Evolutionary conservation across 2,113 vertebrate species (phyloP).

Genomic region (Corydoras sp.): DNA sequence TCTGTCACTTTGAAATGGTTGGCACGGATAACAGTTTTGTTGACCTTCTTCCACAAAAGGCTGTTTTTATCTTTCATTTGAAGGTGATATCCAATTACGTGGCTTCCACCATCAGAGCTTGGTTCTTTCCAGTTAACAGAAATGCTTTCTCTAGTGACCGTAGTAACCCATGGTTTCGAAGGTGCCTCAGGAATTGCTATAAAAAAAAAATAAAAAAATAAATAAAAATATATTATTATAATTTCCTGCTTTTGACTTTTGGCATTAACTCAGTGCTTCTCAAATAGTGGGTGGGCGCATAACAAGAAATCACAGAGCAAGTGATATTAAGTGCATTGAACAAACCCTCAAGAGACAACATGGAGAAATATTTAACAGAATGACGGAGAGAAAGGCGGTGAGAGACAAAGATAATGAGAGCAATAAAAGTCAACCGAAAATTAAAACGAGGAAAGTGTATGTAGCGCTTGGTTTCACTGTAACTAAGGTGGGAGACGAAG

Average conservation of each 20-base stretch:
- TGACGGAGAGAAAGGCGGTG: too few species aligned
- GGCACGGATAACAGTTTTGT: conserved; percentile 87
- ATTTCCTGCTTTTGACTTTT: neutral
- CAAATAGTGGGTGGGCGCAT: too few species aligned
- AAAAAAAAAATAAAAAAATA: conserved; percentile 4
- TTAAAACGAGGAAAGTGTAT: too few species aligned
- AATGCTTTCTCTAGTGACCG: conserved; percentile 87
- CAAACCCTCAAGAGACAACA: too few species aligned
- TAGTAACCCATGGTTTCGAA: conserved; percentile 86
- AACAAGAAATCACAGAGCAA: too few species aligned
- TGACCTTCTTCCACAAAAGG: conserved; percentile 90
- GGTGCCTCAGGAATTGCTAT: conserved; percentile 90
- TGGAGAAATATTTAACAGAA: too few species aligned
- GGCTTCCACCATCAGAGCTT: conserved; percentile 86
- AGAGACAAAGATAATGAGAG: too few species aligned
- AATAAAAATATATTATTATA: neutral
- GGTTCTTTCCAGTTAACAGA: conserved; percentile 89
- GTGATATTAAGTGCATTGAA: too few species aligned
- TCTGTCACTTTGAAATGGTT: conserved; percentile 80
- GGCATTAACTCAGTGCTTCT: too few species aligned
- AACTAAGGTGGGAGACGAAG: too few species aligned
- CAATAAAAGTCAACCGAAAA: too few species aligned
- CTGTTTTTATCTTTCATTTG: conserved; percentile 98
- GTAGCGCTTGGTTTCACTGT: too few species aligned
- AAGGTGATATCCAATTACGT: conserved; percentile 92